Evolutionary conservation across 2,888 invertebrate species (phyloP).

Genomic region (Myopa testacea): DNA sequence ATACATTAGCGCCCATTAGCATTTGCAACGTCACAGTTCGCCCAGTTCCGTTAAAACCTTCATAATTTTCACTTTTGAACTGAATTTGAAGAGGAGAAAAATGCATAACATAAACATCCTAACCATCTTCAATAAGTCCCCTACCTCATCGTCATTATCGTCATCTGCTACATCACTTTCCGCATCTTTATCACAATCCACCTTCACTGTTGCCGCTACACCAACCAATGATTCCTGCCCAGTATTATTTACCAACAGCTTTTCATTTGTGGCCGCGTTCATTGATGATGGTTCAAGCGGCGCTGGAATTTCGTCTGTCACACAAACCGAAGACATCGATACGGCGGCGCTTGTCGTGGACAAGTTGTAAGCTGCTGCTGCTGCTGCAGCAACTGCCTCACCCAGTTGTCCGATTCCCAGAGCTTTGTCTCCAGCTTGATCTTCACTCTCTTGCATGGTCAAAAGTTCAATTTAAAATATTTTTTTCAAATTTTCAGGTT

Average conservation of each 20-base stretch:
- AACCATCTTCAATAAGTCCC: constrained; percentile 14
- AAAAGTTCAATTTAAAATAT: constrained; percentile 24
- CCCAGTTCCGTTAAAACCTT: constrained; percentile 69
- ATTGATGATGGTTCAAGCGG: constrained; percentile 39
- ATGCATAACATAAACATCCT: not conserved
- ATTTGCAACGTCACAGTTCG: constrained; percentile 86
- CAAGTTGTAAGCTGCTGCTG: constrained; percentile 13
- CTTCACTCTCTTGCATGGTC: constrained; percentile 57
- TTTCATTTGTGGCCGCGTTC: constrained; percentile 30
- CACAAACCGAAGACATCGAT: constrained; percentile 23
- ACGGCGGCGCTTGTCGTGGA: constrained; percentile 43
- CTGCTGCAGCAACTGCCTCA: constrained; percentile 46
- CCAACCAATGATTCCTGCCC: constrained; percentile 6
- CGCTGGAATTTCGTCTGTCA: constrained; percentile 44
- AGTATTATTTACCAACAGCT: constrained; percentile 23
- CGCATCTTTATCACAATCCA: constrained; percentile 67
- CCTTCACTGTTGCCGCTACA: constrained; percentile 43
- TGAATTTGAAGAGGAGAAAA: constrained; percentile 44
- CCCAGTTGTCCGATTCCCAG: constrained; percentile 51
- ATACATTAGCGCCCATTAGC: constrained; percentile 85
- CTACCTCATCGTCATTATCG: constrained; percentile 72
- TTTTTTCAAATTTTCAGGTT: constrained; percentile 31
- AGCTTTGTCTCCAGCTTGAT: constrained; percentile 50
- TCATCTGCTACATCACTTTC: constrained; percentile 72
- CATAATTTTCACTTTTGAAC: constrained; percentile 63